phyloP scores from a whole-genome alignment of 2,888 invertebrate species.

The Furcula furcula region DNA sequence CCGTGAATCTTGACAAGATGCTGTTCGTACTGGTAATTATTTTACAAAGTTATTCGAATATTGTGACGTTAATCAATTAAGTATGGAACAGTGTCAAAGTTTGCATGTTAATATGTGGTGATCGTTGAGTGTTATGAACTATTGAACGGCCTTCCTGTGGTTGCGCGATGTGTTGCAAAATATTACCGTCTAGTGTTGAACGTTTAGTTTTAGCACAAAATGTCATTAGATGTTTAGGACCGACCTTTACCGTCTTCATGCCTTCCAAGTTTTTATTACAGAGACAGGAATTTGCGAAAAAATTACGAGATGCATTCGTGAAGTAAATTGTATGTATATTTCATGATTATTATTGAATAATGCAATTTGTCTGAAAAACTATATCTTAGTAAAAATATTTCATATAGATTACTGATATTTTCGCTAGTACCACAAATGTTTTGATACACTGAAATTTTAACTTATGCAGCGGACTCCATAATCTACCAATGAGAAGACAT shows the following conservation, averaged over 20 bases:
- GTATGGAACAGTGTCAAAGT: constrained; percentile 19
- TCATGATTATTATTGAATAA: too few species aligned
- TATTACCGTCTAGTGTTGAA: constrained; percentile 28
- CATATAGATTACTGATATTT: too few species aligned
- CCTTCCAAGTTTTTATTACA: constrained; percentile 13
- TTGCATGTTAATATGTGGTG: constrained; percentile 18
- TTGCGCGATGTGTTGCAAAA: constrained; percentile 45
- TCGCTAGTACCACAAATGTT: too few species aligned
- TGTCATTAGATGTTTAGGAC: constrained; percentile 30
- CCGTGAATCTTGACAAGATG: constrained; percentile 51
- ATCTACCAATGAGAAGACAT: too few species aligned
- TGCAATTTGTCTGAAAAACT: too few species aligned
- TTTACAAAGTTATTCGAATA: constrained; percentile 15
- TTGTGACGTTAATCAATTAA: constrained; percentile 10
- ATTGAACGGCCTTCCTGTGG: constrained; percentile 37
- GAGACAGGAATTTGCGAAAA: too few species aligned
- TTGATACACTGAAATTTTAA: too few species aligned
- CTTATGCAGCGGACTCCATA: too few species aligned
- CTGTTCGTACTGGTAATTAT: constrained; percentile 58
- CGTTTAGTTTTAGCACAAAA: constrained; percentile 31
- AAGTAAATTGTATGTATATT: too few species aligned
- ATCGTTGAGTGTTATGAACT: constrained; percentile 32
- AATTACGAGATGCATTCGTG: too few species aligned
- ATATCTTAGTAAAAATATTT: too few species aligned
- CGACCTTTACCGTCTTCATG: constrained; percentile 28